Evolutionary conservation across 1,140 invertebrate species (phyloP).

Genomic region (Drosophila ficusphila): DNA sequence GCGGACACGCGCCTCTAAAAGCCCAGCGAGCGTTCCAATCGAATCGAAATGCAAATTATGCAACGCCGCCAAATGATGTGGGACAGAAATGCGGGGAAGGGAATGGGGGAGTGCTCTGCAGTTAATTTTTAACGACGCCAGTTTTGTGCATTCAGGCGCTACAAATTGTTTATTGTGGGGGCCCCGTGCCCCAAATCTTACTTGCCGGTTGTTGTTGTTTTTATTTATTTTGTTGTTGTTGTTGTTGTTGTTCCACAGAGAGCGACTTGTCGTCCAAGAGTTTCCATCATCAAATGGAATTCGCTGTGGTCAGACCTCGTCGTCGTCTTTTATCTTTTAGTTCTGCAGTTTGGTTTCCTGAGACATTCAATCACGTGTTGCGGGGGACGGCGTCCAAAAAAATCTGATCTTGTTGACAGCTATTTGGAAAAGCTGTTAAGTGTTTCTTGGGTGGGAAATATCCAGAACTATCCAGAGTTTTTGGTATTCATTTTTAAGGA

Average conservation of each 20-base stretch:
- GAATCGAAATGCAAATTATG: slow-evolving; percentile 83
- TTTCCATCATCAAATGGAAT: slow-evolving; percentile 72
- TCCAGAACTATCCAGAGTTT: too few species aligned
- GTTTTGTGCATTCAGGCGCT: slow-evolving; percentile 81
- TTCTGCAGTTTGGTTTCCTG: slow-evolving; percentile 1
- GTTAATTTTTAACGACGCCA: slow-evolving; percentile 79
- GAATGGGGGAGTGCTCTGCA: slow-evolving; percentile 30
- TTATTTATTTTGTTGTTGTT: too few species aligned
- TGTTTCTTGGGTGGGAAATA: too few species aligned
- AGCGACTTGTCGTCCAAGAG: slow-evolving; percentile 13
- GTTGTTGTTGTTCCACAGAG: too few species aligned
- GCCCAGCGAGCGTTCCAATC: slow-evolving; percentile 58
- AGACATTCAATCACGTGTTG: slow-evolving; percentile 4
- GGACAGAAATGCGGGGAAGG: neutral
- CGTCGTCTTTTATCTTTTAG: slow-evolving; percentile 20
- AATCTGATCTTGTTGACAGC: neutral
- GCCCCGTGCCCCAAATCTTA: slow-evolving; percentile 43
- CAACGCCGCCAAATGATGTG: slow-evolving; percentile 53
- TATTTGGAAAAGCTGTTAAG: too few species aligned
- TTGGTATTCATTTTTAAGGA: too few species aligned
- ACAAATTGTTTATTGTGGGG: slow-evolving; percentile 79
- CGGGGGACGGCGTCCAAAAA: neutral
- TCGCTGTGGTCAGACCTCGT: slow-evolving; percentile 64
- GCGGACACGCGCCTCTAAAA: slow-evolving; percentile 81
- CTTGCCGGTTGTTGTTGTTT: slow-evolving; percentile 9